phyloP scores from a whole-genome alignment of 2,113 vertebrate species.

The Apaloderma vittatum region DNA sequence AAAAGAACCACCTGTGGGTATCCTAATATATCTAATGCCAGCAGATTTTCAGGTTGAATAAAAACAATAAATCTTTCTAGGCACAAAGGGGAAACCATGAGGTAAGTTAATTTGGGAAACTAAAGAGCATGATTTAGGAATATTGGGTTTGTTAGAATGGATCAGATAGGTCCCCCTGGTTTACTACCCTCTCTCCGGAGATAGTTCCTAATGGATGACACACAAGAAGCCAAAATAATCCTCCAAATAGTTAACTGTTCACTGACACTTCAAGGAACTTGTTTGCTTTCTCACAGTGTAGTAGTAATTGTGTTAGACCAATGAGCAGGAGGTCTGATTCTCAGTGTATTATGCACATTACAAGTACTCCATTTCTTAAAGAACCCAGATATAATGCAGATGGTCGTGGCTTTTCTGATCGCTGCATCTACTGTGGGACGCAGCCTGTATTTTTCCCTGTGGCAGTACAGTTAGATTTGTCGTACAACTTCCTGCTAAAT shows the following conservation, averaged over 20 bases:
- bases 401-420: background rate
- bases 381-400: background rate
- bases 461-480: background rate
- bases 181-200: background rate
- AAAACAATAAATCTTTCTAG: conserved; percentile 65
- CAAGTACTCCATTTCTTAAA: background rate
- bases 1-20: conserved; percentile 69
- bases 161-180: background rate
- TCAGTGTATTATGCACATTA: background rate
- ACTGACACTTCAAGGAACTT: background rate
- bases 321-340: background rate
- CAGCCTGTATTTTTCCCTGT: background rate
- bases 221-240: background rate
- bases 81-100: conserved; percentile 24
- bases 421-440: background rate
- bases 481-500: background rate
- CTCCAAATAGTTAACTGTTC: background rate
- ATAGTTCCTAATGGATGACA: background rate
- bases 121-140: conserved; percentile 58
- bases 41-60: conserved; percentile 70
- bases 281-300: background rate
- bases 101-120: conserved; percentile 59
- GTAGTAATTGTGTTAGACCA: background rate
- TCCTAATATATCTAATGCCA: conserved; percentile 73
- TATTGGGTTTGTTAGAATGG: conserved; percentile 52